These are phyloP conservation scores for Hesperia comma DNA, from an alignment of 2,888 invertebrate genomes.

Conservation along the genomic window DNA sequence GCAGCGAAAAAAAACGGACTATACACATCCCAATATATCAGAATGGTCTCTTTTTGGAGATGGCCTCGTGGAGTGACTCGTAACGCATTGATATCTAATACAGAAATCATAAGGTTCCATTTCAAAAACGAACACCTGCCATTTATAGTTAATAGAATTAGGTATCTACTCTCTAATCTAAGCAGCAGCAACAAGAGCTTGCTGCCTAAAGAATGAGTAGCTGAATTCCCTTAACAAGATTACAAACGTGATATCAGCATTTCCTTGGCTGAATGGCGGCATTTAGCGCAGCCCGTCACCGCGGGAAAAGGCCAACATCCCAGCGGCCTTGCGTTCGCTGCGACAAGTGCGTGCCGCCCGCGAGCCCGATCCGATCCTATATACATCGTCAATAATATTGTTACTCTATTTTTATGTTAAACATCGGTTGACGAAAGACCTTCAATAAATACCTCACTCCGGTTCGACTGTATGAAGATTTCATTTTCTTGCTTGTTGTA, in stretches of 20 bases:
- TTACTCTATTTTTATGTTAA: constrained; percentile 27
- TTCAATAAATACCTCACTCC: constrained; percentile 2
- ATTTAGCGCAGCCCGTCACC: constrained; percentile 68
- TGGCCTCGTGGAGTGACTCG: no score
- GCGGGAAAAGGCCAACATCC: constrained; percentile 62
- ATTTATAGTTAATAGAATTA: no score
- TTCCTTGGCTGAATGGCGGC: constrained; percentile 39
- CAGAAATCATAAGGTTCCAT: no score
- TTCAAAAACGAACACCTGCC: no score
- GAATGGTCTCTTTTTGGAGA: no score
- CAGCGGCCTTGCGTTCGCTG: constrained; percentile 66
- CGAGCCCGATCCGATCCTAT: constrained; percentile 7
- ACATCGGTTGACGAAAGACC: constrained; percentile 15
- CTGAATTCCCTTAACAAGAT: constrained; percentile 30
- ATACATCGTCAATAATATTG: constrained; percentile 26
- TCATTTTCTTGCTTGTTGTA: constrained; percentile 5
- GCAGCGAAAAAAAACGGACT: no score
- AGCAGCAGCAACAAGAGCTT: no score
- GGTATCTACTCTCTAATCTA: no score
- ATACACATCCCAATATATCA: no score
- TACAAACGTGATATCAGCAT: constrained; percentile 40
- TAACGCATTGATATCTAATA: no score
- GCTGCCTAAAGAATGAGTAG: neutral
- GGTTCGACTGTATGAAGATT: constrained; percentile 6
- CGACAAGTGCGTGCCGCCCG: constrained; percentile 66